Evolutionary conservation across 2,797 vertebrate genomes (phyloP).

Genomic region (Darevskia mixta): DNA sequence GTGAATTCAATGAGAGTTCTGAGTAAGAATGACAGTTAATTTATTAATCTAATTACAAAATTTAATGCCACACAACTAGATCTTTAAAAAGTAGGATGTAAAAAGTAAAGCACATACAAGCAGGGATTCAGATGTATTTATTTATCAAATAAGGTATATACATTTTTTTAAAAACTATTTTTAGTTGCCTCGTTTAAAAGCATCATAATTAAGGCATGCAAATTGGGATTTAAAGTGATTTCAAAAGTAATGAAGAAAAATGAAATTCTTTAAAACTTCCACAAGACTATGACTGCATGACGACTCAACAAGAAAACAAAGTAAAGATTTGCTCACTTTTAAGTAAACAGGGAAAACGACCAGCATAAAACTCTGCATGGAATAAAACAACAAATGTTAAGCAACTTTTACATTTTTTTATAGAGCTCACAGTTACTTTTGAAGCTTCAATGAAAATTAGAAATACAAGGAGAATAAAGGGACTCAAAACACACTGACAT

Average conservation of each 20-base stretch:
- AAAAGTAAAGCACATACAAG: not conserved
- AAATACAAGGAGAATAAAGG: not conserved
- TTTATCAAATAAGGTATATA: conserved; percentile 15
- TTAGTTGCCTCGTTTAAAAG: not conserved
- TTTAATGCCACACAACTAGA: not conserved
- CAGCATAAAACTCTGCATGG: not conserved
- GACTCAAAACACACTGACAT: not conserved
- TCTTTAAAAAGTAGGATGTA: conserved; percentile 4
- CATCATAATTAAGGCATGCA: not conserved
- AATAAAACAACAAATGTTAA: not conserved
- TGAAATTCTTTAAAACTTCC: not conserved
- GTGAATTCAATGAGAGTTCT: not conserved
- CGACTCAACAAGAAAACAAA: not conserved
- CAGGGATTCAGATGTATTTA: not conserved
- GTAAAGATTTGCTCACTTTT: not conserved
- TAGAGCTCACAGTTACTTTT: not conserved
- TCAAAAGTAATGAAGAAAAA: not conserved
- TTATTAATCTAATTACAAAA: conserved; percentile 11
- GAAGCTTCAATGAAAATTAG: conserved; percentile 8
- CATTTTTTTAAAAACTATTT: not conserved
- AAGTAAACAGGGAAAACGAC: not conserved
- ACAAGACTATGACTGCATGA: not conserved
- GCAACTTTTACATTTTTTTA: not conserved
- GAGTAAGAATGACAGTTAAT: not conserved
- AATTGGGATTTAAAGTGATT: not conserved